Base-by-base conservation (phyloP, 2,113 vertebrate genomes). In the Mobula hypostoma region DNA sequence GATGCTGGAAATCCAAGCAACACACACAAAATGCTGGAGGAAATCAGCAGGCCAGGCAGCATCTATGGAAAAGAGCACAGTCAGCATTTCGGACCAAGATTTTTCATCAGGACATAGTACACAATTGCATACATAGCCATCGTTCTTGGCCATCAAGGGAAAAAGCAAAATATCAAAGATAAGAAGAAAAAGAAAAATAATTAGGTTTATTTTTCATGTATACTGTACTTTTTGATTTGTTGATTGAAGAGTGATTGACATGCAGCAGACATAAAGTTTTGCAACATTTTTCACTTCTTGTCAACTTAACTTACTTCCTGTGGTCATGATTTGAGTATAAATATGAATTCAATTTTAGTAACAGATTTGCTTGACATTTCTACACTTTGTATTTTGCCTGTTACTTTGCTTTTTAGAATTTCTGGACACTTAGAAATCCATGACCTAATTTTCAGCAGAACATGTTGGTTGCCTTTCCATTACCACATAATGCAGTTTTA, bases 321-420 rank as follows among this genome's bases (percentile, higher is more conserved):
- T 88, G 32, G 85, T 90, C 85, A 90, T 63, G n/a, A 90, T 90
- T 36, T 66, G 29, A 66, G 14, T 90, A 90, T 19, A 63, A 63
- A 87, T 87, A n/a, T 6, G 5, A 87, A 90, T 90, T 90, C 29
- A 68, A 90, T 32, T 90, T 90, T 32, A 90, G 85, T 7, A n/a
- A 27, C 32, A 15, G 66, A 68, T 32, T 63, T 14, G n/a, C n/a
- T 90, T 66, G 14, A 7, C 29, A 66, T 15, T 90, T 90, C 61
- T 88, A 63, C 36, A 36, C 36, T 36, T 36, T 36, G 36, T 36
- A 36, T 7, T 88, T 40, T 8, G 82, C 48, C 21, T 56, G 56
- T 56, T 66, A 29, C 29, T n/a, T 32, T 63, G 29, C 63, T 79
- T 78, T 77, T 77, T 87, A 29, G 27, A 61, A 9, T 24, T 14